Conservation (phyloP, 2,113 vertebrate genomes). For the Siphamia tubifer region DNA sequence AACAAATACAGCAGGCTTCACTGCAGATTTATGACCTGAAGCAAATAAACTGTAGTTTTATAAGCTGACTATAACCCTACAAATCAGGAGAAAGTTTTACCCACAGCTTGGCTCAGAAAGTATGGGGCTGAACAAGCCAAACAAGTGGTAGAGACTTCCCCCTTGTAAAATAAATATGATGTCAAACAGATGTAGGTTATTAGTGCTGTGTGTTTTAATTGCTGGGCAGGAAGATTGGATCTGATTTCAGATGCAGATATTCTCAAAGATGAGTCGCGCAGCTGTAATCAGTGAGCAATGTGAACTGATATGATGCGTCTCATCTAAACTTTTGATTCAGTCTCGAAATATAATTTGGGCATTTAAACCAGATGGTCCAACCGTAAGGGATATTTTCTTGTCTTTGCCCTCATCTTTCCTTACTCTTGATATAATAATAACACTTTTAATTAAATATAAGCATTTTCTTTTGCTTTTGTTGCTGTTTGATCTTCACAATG, state of each 20-base stretch:
- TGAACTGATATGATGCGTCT: neutral
- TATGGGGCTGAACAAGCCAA: conserved; percentile 24
- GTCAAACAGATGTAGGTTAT: conserved; percentile 63
- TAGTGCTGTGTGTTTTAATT: conserved; percentile 66
- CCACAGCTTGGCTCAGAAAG: conserved; percentile 6
- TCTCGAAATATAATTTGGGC: neutral
- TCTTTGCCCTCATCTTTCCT: neutral
- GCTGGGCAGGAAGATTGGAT: conserved; percentile 46
- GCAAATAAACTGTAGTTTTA: neutral
- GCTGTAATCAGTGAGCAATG: neutral
- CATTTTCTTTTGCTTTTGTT: neutral
- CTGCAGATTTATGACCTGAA: neutral
- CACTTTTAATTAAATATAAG: too few species aligned
- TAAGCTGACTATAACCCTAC: neutral
- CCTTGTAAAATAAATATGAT: conserved; percentile 67
- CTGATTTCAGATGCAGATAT: conserved; percentile 45
- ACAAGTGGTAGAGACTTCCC: conserved; percentile 31
- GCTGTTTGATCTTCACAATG: neutral
- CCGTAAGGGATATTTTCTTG: neutral
- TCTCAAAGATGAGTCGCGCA: conserved; percentile 18
- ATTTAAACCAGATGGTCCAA: neutral
- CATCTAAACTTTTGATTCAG: conserved; percentile 9
- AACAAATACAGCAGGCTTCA: neutral
- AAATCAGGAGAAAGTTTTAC: neutral
- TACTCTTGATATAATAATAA: too few species aligned